Percentiles rank a stretch among this genome's conserved stretches.
These are phyloP conservation scores for Drosophila micromelanica DNA, from an alignment of 1,140 invertebrate genomes.

Conservation along the genomic window DNA sequence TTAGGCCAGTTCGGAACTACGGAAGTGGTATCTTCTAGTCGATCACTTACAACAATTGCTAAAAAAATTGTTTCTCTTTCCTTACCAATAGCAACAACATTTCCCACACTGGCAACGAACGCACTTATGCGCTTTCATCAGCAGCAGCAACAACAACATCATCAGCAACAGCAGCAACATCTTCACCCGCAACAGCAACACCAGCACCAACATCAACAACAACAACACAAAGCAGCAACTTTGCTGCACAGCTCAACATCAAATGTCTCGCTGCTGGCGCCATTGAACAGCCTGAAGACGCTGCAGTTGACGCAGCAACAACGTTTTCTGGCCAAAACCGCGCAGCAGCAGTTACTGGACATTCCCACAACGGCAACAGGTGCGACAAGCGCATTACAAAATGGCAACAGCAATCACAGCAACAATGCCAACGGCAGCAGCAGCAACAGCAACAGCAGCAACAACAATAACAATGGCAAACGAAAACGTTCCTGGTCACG, in stretches of 20 bases:
- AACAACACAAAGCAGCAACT: slow-evolving; percentile 33
- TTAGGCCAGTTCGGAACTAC: too few species aligned
- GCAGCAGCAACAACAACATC: slow-evolving; percentile 62
- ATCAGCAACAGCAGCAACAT: slow-evolving; percentile 45
- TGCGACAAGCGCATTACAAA: slow-evolving; percentile 34
- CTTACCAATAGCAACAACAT: slow-evolving; percentile 36
- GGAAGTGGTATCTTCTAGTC: too few species aligned
- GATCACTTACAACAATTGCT: background rate
- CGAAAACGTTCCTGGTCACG: slow-evolving; percentile 96
- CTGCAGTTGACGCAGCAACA: slow-evolving; percentile 65
- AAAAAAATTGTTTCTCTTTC: background rate
- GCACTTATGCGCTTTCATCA: slow-evolving; percentile 75
- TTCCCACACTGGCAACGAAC: slow-evolving; percentile 65
- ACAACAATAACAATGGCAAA: slow-evolving; percentile 85
- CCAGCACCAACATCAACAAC: slow-evolving; percentile 39
- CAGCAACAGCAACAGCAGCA: slow-evolving; percentile 3
- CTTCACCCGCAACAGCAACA: slow-evolving; percentile 44
- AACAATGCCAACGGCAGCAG: slow-evolving; percentile 7
- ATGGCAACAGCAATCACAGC: slow-evolving; percentile 22
- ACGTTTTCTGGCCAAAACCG: slow-evolving; percentile 56
- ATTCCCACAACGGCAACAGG: slow-evolving; percentile 42
- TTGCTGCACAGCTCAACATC: slow-evolving; percentile 35
- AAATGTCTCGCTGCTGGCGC: slow-evolving; percentile 51
- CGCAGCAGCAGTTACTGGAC: slow-evolving; percentile 48
- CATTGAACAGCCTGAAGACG: slow-evolving; percentile 57